Conservation (phyloP, 2,113 vertebrate species). For the Clarias macrocephalus region DNA sequence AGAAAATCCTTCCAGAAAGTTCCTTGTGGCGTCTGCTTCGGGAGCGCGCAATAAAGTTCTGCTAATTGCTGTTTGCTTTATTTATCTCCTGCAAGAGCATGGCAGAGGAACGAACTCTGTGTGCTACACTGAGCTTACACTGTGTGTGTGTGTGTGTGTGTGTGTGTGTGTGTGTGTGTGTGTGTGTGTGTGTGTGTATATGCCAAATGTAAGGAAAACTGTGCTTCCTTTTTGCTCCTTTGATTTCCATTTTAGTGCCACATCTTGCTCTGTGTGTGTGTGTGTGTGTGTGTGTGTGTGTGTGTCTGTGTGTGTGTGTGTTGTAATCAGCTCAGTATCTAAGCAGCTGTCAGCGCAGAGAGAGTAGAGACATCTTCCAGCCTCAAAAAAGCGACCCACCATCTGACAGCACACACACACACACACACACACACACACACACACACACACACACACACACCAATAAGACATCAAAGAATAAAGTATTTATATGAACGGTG, state of each 20-base stretch:
- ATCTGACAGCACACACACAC: slow-evolving; percentile 6
- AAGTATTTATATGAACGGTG: not conserved
- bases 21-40: not conserved
- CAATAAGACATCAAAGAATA: not conserved
- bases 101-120: not conserved
- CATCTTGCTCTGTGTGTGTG: not conserved
- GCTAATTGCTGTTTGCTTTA: not conserved
- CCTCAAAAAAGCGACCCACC: not conserved
- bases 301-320: slow-evolving; percentile 7
- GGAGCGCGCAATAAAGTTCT: not conserved
- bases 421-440: slow-evolving; percentile 28
- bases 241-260: not conserved
- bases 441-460: slow-evolving; percentile 20
- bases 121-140: not conserved
- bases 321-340: slow-evolving; percentile 16
- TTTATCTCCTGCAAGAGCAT: not conserved
- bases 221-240: not conserved
- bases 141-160: not conserved
- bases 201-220: too few species aligned
- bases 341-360: slow-evolving; percentile 7
- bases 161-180: slow-evolving; percentile 6
- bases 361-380: not conserved
- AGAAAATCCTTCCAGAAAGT: not conserved
- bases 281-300: too few species aligned
- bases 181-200: not conserved